phyloP scores from a whole-genome alignment of 2,888 invertebrate genomes.

The Laothoe populi region DNA sequence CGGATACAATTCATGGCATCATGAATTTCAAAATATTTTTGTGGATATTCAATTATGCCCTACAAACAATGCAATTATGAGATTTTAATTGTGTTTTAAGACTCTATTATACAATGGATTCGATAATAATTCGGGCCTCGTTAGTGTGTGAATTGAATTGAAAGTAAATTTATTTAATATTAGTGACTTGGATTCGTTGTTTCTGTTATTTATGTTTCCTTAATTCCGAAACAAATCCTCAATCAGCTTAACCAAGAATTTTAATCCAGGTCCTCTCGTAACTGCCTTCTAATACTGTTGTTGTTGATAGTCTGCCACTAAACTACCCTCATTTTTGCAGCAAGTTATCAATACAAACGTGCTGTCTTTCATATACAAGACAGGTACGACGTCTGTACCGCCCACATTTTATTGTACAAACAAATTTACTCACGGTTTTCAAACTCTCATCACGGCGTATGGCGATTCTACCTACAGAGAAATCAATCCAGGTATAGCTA shows the following conservation, averaged over 20 bases:
- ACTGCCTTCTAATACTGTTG: too few relatives aligned
- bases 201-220: too few relatives aligned
- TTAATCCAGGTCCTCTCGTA: too few relatives aligned
- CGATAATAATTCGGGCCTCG: background rate
- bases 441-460: conserved; percentile 95
- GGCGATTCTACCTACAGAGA: conserved; percentile 96
- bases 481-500: conserved; percentile 90
- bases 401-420: conserved; percentile 96
- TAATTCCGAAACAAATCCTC: too few relatives aligned
- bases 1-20: background rate
- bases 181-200: too few relatives aligned
- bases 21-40: background rate
- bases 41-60: background rate
- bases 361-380: conserved; percentile 93
- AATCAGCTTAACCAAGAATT: too few relatives aligned
- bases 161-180: too few relatives aligned
- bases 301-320: background rate
- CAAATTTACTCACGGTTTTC: conserved; percentile 96
- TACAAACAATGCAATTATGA: background rate
- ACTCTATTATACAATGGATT: background rate
- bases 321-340: conserved; percentile 43
- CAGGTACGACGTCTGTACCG: conserved; percentile 88
- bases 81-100: background rate
- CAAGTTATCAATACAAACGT: conserved; percentile 88
- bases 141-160: background rate